These are phyloP conservation scores for Drosophila prolongata DNA, from an alignment of 2,888 invertebrate species.

Conservation along the genomic window DNA sequence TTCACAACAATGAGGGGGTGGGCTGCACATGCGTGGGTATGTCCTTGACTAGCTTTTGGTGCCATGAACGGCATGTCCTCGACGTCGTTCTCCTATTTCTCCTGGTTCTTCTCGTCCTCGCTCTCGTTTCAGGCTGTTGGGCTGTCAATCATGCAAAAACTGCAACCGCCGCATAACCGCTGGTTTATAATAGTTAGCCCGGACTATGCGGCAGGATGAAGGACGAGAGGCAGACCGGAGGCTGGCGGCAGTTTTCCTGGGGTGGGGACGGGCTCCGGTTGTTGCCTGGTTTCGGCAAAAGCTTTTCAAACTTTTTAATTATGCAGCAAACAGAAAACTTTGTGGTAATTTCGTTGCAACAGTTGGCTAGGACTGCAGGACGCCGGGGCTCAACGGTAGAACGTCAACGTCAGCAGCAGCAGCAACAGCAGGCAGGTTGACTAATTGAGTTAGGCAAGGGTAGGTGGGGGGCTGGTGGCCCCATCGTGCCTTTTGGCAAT, in stretches of 20 bases:
- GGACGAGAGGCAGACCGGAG: conserved; percentile 1
- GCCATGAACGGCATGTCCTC: conserved; percentile 22
- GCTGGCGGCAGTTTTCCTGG: background rate
- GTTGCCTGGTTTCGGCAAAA: conserved; percentile 77
- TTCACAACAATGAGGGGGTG: conserved; percentile 9
- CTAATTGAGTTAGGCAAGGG: conserved; percentile 72
- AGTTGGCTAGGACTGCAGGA: conserved; percentile 55
- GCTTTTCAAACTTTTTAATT: conserved; percentile 80
- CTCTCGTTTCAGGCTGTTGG: conserved; percentile 62
- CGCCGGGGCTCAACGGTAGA: conserved; percentile 26
- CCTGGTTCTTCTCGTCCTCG: conserved; percentile 10
- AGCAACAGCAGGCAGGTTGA: conserved; percentile 67
- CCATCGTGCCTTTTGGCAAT: conserved; percentile 56
- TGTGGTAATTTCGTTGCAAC: conserved; percentile 78
- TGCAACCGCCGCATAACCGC: conserved; percentile 75
- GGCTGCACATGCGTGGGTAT: conserved; percentile 52
- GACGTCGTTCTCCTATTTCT: conserved; percentile 5
- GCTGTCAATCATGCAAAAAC: conserved; percentile 78
- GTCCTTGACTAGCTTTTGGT: conserved; percentile 65
- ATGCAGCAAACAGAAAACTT: conserved; percentile 80
- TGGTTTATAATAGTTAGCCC: conserved; percentile 70
- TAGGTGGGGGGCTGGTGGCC: conserved; percentile 13
- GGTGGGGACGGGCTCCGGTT: conserved; percentile 23
- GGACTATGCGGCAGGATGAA: conserved; percentile 13
- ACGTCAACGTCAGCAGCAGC: conserved; percentile 58